Percentiles rank a stretch among this genome's conserved stretches.
Evolutionary conservation across 2,797 vertebrate species (phyloP).

Genomic region (Uromys caudimaculatus): DNA sequence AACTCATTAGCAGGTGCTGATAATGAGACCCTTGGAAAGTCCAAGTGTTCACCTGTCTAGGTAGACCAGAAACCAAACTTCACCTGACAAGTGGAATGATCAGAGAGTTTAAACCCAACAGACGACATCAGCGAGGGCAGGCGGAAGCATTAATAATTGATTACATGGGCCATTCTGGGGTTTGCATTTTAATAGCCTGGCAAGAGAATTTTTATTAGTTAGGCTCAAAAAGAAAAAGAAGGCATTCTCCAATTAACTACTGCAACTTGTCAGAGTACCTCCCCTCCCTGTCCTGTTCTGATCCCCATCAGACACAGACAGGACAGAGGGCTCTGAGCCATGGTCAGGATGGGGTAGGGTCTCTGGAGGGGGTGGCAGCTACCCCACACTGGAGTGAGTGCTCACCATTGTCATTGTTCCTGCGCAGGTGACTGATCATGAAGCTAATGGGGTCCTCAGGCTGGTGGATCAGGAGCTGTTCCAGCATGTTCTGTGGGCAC

Average conservation of each 20-base stretch:
- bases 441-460: conserved; percentile 92
- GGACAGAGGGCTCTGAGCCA: conserved; percentile 58
- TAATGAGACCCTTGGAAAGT: conserved; percentile 81
- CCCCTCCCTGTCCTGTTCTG: not conserved
- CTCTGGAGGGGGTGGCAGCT: not conserved
- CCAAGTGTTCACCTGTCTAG: conserved; percentile 80
- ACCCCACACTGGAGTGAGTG: not conserved
- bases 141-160: conserved; percentile 85
- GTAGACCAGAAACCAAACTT: conserved; percentile 84
- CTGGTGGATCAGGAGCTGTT: conserved; percentile 90
- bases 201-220: conserved; percentile 82
- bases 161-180: conserved; percentile 81
- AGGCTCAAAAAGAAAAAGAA: conserved; percentile 78
- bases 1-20: conserved; percentile 80
- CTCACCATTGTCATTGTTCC: conserved; percentile 89
- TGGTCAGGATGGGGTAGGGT: not conserved
- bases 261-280: conserved; percentile 59
- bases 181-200: conserved; percentile 83
- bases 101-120: conserved; percentile 85
- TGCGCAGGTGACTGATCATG: conserved; percentile 91
- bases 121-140: conserved; percentile 83
- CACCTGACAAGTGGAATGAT: conserved; percentile 87
- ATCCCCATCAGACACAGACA: not conserved
- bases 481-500: conserved; percentile 87
- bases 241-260: conserved; percentile 73